phyloP scores from a whole-genome alignment of 2,113 vertebrate genomes.

The Engraulis encrasicolus region DNA sequence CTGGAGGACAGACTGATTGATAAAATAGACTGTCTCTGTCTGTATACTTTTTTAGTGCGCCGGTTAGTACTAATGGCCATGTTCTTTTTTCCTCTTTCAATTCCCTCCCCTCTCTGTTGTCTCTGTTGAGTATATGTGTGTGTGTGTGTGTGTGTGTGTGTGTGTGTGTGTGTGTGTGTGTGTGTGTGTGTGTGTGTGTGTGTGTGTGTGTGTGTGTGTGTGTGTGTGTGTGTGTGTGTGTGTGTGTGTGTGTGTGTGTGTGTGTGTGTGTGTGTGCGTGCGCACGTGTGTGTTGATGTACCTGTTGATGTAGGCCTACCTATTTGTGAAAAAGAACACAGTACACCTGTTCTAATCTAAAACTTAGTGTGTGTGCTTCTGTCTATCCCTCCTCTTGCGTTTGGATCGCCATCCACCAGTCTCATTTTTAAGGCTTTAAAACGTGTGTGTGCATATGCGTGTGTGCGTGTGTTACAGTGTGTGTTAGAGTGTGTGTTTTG shows the following conservation, averaged over 20 bases:
- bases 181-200: background rate
- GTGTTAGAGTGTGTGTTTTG: no score
- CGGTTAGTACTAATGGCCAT: background rate
- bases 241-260: background rate
- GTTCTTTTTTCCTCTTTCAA: background rate
- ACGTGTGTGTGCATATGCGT: no score
- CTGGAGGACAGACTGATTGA: background rate
- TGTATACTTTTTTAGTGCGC: background rate
- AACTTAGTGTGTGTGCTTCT: no score
- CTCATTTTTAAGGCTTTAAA: no score
- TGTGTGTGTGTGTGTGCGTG: background rate
- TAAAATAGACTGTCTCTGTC: background rate
- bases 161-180: background rate
- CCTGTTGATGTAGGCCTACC: no score
- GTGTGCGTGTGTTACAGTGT: no score
- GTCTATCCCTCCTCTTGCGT: no score
- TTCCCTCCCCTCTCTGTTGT: background rate
- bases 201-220: background rate
- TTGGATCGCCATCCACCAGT: no score
- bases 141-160: no score
- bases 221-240: background rate
- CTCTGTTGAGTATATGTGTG: background rate
- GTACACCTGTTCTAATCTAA: no score
- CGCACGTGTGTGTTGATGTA: no score
- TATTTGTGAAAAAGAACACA: no score